phyloP scores from a whole-genome alignment of 2,888 invertebrate genomes.

The Fragum whitleyi region DNA sequence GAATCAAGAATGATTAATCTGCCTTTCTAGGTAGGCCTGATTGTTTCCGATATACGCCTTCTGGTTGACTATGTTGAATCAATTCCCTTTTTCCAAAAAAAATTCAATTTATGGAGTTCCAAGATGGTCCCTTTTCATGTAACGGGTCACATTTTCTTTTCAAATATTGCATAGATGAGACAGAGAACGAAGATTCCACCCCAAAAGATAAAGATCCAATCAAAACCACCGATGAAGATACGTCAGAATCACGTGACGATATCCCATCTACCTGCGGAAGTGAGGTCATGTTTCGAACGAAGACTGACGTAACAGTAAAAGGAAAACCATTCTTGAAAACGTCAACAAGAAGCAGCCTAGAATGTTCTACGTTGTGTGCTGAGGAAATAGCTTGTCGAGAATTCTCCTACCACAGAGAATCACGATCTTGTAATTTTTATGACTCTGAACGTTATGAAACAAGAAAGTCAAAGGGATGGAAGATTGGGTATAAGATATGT shows the following conservation, averaged over 20 bases:
- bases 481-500: constrained; percentile 1
- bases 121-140: no score
- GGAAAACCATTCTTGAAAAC: background rate
- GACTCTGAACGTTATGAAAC: background rate
- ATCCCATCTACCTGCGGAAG: background rate
- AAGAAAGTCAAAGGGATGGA: background rate
- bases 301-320: background rate
- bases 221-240: background rate
- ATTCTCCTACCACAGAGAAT: background rate
- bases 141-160: no score
- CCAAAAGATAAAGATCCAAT: background rate
- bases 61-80: no score
- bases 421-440: background rate
- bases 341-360: background rate
- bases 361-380: constrained; percentile 5
- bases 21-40: no score
- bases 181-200: background rate
- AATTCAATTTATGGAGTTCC: no score
- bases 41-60: no score
- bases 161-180: background rate
- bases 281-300: constrained; percentile 5
- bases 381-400: background rate
- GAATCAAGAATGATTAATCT: no score
- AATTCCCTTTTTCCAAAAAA: no score
- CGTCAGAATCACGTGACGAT: background rate